Evolutionary conservation across 53 echinoderm and acorn worm species (phyloP).

Genomic region (Stichopus horrens): DNA sequence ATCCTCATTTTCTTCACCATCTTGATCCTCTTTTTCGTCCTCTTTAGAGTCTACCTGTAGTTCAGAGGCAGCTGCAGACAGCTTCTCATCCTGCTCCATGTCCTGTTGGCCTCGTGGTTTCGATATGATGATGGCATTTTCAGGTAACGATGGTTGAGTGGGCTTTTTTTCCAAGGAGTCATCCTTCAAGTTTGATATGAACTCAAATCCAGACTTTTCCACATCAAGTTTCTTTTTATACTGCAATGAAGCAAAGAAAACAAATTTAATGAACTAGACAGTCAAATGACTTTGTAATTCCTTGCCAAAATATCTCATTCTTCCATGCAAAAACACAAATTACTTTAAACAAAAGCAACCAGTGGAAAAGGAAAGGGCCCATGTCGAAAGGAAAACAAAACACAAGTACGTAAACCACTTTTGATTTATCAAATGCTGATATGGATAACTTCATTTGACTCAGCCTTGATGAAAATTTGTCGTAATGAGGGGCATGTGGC

Average conservation of each 20-base stretch:
- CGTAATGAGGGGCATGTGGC: too few species aligned
- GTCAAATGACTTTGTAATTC: too few species aligned
- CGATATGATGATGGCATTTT: constrained; percentile 38
- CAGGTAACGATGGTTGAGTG: constrained; percentile 19
- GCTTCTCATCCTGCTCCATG: not conserved
- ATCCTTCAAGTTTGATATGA: constrained; percentile 52
- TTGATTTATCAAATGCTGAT: not conserved
- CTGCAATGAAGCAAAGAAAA: constrained; percentile 37
- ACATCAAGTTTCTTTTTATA: constrained; percentile 84
- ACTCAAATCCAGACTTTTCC: constrained; percentile 89
- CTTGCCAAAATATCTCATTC: too few species aligned
- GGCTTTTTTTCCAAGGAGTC: not conserved
- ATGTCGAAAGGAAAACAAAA: too few species aligned
- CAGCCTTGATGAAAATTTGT: too few species aligned
- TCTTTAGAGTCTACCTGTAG: constrained; percentile 39
- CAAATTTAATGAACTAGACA: too few species aligned
- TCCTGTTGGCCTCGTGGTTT: constrained; percentile 14
- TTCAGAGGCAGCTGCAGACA: not conserved
- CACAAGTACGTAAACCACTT: not conserved
- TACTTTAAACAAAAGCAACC: too few species aligned
- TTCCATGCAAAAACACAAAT: too few species aligned
- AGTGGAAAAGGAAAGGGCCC: too few species aligned
- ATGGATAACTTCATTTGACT: too few species aligned
- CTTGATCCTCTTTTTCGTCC: constrained; percentile 28
- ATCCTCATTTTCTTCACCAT: not conserved